Evolutionary conservation across 2,797 vertebrate species (phyloP).

Genomic region (Aldrovandia affinis): DNA sequence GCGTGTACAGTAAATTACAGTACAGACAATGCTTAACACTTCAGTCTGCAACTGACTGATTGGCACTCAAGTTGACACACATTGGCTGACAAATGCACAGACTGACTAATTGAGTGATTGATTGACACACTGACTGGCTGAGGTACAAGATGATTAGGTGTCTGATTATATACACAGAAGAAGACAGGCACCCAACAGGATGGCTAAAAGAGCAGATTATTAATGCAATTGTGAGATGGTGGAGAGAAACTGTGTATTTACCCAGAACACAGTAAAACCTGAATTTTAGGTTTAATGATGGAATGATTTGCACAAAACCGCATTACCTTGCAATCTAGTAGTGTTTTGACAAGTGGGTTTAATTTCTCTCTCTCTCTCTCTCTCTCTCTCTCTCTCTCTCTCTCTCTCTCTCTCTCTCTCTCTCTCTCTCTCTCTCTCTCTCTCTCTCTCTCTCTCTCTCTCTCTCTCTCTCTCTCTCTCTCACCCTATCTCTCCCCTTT

Average conservation of each 20-base stretch:
- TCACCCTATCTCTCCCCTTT: not conserved
- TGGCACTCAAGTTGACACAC: slow-evolving; percentile 7
- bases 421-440: not conserved
- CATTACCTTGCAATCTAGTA: not conserved
- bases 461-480: not conserved
- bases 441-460: no score
- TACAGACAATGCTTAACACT: slow-evolving; percentile 12
- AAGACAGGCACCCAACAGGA: not conserved
- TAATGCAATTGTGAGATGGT: no score
- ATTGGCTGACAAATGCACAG: slow-evolving; percentile 19
- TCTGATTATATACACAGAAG: slow-evolving; percentile 19
- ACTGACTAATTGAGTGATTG: slow-evolving; percentile 35
- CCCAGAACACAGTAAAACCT: no score
- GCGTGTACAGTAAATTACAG: slow-evolving; percentile 36
- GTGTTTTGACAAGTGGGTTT: not conserved
- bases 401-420: not conserved
- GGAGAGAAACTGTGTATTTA: no score
- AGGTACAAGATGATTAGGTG: slow-evolving; percentile 25
- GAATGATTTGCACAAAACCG: not conserved
- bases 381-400: no score
- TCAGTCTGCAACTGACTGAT: slow-evolving; percentile 23
- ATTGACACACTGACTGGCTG: slow-evolving; percentile 37
- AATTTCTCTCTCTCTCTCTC: not conserved
- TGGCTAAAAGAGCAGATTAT: slow-evolving; percentile 25
- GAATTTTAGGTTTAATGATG: not conserved